Conservation (phyloP, 2,888 invertebrate species). For the Melipona beecheii region DNA sequence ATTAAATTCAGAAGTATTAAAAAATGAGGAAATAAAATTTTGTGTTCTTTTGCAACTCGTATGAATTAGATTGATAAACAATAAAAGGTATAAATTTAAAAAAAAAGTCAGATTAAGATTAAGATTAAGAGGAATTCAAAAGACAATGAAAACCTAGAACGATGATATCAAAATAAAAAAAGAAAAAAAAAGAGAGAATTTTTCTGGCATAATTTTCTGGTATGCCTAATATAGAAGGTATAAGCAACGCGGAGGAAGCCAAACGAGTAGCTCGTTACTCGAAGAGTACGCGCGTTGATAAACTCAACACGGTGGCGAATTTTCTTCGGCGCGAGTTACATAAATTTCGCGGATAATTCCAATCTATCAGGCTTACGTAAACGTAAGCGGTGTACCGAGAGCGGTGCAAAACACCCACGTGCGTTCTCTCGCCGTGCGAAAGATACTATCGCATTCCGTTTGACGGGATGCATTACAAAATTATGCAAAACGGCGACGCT, state of each 20-base stretch:
- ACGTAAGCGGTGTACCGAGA: conserved; percentile 27
- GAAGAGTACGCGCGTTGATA: conserved; percentile 20
- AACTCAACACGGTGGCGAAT: conserved; percentile 2
- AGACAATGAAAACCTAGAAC: not conserved
- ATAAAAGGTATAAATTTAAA: too few species aligned
- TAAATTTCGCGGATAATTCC: conserved; percentile 61
- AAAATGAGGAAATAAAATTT: too few species aligned
- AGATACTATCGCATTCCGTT: conserved; percentile 62
- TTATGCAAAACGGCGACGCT: conserved; percentile 68
- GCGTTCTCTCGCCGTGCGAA: conserved; percentile 69
- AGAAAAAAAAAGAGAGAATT: not conserved
- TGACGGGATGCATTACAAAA: conserved; percentile 72
- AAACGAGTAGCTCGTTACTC: not conserved
- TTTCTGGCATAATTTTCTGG: not conserved
- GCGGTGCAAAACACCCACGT: conserved; percentile 63
- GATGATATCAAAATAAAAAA: not conserved
- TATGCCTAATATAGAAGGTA: not conserved
- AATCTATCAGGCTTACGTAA: conserved; percentile 62
- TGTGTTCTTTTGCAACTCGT: too few species aligned
- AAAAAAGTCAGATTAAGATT: not conserved
- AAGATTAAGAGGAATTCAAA: not conserved
- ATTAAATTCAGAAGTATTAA: too few species aligned
- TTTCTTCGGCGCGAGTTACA: conserved; percentile 32
- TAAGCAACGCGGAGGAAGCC: not conserved
- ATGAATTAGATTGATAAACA: too few species aligned